Evolutionary conservation across 2,888 invertebrate species (phyloP).

Genomic region (Chrysotoxum bicinctum): DNA sequence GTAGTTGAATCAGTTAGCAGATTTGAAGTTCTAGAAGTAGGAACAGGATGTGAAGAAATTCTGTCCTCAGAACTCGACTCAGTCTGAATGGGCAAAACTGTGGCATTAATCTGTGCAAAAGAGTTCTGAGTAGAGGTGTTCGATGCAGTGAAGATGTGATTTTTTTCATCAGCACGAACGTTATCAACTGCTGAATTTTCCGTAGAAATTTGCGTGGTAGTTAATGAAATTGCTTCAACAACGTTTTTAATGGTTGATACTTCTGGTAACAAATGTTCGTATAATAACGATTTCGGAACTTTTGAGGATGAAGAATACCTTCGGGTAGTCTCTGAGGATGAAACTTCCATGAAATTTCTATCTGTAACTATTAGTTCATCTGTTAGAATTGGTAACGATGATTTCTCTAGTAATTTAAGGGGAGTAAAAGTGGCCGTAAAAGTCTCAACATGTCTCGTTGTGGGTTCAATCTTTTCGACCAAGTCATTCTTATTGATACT

Average conservation of each 20-base stretch:
- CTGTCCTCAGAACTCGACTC: not conserved
- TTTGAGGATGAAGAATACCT: too few species aligned
- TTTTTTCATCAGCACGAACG: not conserved
- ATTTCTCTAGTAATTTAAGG: not conserved
- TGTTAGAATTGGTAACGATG: not conserved
- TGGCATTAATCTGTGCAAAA: not conserved
- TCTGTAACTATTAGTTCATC: not conserved
- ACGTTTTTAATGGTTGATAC: not conserved
- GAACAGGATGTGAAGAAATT: not conserved
- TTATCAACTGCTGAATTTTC: not conserved
- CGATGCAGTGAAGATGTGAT: not conserved
- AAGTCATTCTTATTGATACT: not conserved
- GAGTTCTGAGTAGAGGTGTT: not conserved
- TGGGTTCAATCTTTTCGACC: not conserved
- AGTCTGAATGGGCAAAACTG: not conserved
- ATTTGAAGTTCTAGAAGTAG: not conserved
- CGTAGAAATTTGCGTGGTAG: not conserved
- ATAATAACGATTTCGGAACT: not conserved
- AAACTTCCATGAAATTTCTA: not conserved
- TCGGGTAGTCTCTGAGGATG: not conserved
- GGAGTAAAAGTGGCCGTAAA: not conserved
- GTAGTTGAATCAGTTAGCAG: not conserved
- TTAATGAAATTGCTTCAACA: not conserved
- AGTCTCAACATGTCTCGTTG: not conserved
- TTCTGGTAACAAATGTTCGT: not conserved